These are phyloP conservation scores for Dicyrtoma fusca DNA, from an alignment of 2,888 invertebrate species.

Conservation along the genomic window DNA sequence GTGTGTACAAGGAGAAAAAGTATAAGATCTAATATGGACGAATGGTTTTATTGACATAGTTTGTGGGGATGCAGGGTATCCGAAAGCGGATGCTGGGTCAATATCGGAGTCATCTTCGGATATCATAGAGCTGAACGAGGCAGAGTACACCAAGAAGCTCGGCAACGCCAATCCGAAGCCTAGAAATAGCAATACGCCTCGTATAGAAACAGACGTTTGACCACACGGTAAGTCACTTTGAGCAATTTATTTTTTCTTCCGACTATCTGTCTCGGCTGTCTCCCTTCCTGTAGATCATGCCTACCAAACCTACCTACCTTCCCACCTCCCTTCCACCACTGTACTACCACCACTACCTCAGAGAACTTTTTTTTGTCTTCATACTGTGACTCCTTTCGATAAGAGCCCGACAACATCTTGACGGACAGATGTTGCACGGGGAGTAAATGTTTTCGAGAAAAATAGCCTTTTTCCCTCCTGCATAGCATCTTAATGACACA, in stretches of 20 bases:
- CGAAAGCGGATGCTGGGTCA: constrained; percentile 57
- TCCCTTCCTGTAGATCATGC: neutral
- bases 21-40: constrained; percentile 22
- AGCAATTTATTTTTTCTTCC: constrained; percentile 12
- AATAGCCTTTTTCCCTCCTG: too few relatives aligned
- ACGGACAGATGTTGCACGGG: too few relatives aligned
- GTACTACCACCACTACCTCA: too few relatives aligned
- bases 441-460: too few relatives aligned
- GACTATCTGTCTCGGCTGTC: constrained; percentile 11
- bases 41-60: constrained; percentile 37
- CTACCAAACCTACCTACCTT: neutral
- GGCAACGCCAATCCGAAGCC: constrained; percentile 57
- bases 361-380: too few relatives aligned
- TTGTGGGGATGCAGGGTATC: constrained; percentile 53
- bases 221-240: constrained; percentile 55
- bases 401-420: too few relatives aligned
- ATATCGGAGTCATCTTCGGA: constrained; percentile 57
- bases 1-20: neutral
- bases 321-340: too few relatives aligned
- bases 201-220: constrained; percentile 58
- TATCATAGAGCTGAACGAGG: constrained; percentile 57
- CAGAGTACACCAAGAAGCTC: constrained; percentile 57
- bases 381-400: too few relatives aligned
- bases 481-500: too few relatives aligned
- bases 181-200: constrained; percentile 57